Conservation (phyloP, 1,140 invertebrate genomes). For the Lycorma delicatula region DNA sequence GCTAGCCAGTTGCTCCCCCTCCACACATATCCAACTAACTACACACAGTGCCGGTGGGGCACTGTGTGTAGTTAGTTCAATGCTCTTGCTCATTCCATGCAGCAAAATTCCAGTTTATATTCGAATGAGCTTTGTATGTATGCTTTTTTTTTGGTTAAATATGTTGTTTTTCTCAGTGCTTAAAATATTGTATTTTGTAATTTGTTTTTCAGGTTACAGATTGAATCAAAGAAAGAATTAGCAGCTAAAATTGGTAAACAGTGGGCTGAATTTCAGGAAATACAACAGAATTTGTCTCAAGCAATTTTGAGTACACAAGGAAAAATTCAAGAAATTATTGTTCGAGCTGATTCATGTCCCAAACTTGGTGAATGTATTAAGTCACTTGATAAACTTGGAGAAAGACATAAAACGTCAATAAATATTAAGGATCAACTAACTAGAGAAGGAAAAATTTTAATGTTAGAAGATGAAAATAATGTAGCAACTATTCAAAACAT, state of each 20-base stretch:
- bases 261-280: constrained; percentile 33
- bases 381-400: constrained; percentile 35
- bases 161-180: too few relatives aligned
- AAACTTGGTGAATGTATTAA: constrained; percentile 18
- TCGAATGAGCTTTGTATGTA: too few relatives aligned
- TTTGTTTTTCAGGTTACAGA: constrained; percentile 19
- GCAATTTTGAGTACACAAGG: constrained; percentile 25
- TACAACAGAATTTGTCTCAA: constrained; percentile 30
- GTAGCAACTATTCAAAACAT: constrained; percentile 69
- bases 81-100: too few relatives aligned
- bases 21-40: too few relatives aligned
- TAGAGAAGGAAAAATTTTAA: constrained; percentile 61
- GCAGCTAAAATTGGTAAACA: constrained; percentile 19
- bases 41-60: too few relatives aligned
- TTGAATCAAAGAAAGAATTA: constrained; percentile 19
- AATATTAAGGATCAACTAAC: constrained; percentile 50
- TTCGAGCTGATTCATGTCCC: constrained; percentile 37
- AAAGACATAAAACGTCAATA: constrained; percentile 42
- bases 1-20: too few relatives aligned
- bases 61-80: too few relatives aligned
- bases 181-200: too few relatives aligned
- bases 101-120: not conserved
- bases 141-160: too few relatives aligned
- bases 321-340: constrained; percentile 25
- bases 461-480: constrained; percentile 71